Evolutionary conservation across 2,113 vertebrate species (phyloP).

Genomic region (Platysteira castanea): DNA sequence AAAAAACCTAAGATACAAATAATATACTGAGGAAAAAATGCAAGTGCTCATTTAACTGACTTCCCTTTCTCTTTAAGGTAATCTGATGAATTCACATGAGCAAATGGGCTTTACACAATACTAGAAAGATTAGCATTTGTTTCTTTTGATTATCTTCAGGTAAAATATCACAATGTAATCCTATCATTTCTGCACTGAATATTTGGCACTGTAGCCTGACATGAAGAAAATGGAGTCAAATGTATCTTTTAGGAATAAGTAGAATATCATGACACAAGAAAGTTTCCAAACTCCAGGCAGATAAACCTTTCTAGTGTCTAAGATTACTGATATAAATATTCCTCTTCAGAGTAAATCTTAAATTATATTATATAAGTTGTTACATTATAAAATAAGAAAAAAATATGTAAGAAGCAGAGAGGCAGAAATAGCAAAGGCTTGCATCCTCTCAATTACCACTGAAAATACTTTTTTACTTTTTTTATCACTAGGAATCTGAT

Average conservation of each 20-base stretch:
- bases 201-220: conserved; percentile 20
- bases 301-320: background rate
- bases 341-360: background rate
- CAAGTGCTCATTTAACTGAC: background rate
- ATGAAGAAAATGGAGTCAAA: conserved; percentile 44
- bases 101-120: conserved; percentile 34
- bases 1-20: background rate
- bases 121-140: conserved; percentile 55
- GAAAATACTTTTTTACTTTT: background rate
- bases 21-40: background rate
- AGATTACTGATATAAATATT: background rate
- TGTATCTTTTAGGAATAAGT: conserved; percentile 15
- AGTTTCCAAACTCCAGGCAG: background rate
- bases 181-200: conserved; percentile 47
- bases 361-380: too few relatives aligned
- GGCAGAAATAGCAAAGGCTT: background rate
- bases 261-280: conserved; percentile 16
- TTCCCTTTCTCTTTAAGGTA: background rate
- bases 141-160: conserved; percentile 41
- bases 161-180: conserved; percentile 62
- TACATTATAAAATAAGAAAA: background rate
- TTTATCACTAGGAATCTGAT: background rate
- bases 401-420: background rate
- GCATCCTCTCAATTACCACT: background rate
- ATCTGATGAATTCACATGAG: background rate